Evolutionary conservation across 37 sponge, comb jelly and placozoan species (phyloP).

Genomic region (Mnemiopsis leidyi): DNA sequence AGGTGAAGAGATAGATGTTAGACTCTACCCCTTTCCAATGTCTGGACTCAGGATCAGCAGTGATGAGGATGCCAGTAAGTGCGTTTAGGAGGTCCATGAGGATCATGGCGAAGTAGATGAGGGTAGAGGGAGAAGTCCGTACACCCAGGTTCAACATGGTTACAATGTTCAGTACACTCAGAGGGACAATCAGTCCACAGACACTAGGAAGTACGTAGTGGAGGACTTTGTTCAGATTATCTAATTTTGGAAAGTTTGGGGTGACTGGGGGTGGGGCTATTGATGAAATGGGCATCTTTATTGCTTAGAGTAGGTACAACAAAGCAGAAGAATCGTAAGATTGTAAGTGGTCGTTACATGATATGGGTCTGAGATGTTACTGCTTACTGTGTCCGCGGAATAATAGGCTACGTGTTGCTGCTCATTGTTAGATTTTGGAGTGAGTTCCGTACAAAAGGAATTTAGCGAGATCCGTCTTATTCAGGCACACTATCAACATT

Average conservation of each 20-base stretch:
- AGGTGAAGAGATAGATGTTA: conserved; percentile 52
- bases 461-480: no score
- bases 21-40: neutral
- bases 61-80: neutral
- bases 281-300: no score
- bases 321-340: no score
- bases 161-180: neutral
- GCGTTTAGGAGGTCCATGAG: conserved; percentile 13
- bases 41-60: neutral
- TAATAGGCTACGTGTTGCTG: no score
- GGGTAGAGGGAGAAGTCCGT: neutral
- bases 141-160: conserved; percentile 23
- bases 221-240: neutral
- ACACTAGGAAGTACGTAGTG: neutral
- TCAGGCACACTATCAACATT: no score
- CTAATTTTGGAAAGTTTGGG: neutral
- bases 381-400: no score
- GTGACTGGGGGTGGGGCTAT: no score
- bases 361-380: no score
- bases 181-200: neutral
- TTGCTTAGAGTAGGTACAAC: no score
- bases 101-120: conserved; percentile 42
- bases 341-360: no score
- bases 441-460: no score
- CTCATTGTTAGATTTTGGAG: no score